These are phyloP conservation scores for Coenonympha glycerion DNA, from an alignment of 2,888 invertebrate genomes.

Conservation along the genomic window DNA sequence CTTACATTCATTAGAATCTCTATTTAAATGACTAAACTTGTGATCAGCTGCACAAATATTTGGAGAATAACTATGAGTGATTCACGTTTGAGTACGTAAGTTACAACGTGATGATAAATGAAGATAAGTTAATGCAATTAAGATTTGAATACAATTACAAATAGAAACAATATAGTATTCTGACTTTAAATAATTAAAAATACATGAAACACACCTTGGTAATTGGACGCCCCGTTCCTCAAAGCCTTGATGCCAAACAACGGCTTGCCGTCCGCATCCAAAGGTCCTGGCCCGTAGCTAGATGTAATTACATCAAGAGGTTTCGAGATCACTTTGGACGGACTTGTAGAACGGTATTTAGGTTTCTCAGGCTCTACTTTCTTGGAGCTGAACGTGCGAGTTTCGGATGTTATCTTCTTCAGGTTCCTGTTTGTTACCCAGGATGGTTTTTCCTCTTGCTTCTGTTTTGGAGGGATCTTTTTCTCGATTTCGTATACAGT, in stretches of 20 bases:
- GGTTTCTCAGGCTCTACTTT: constrained; percentile 60
- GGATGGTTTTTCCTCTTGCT: constrained; percentile 75
- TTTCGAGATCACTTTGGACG: constrained; percentile 57
- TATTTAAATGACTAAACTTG: neutral
- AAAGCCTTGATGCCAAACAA: constrained; percentile 87
- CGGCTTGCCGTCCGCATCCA: constrained; percentile 86
- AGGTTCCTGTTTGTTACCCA: constrained; percentile 78
- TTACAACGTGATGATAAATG: neutral
- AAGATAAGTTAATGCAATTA: neutral
- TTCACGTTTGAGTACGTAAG: neutral
- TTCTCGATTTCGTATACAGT: constrained; percentile 50
- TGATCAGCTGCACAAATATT: constrained; percentile 20
- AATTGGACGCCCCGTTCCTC: constrained; percentile 76
- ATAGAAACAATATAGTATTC: neutral
- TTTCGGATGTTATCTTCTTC: constrained; percentile 69
- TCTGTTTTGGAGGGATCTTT: constrained; percentile 50
- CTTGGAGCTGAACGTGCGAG: constrained; percentile 53
- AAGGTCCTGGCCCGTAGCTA: constrained; percentile 88
- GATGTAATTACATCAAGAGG: constrained; percentile 83
- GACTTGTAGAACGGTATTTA: constrained; percentile 56
- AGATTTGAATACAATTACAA: neutral
- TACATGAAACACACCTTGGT: constrained; percentile 72
- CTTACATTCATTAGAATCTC: neutral
- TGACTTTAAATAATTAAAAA: too few species aligned
- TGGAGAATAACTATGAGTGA: constrained; percentile 3